Percentiles rank a stretch among this genome's conserved stretches.
phyloP scores from a whole-genome alignment of 2,797 vertebrate species.

The Chelidonichthys spinosus region DNA sequence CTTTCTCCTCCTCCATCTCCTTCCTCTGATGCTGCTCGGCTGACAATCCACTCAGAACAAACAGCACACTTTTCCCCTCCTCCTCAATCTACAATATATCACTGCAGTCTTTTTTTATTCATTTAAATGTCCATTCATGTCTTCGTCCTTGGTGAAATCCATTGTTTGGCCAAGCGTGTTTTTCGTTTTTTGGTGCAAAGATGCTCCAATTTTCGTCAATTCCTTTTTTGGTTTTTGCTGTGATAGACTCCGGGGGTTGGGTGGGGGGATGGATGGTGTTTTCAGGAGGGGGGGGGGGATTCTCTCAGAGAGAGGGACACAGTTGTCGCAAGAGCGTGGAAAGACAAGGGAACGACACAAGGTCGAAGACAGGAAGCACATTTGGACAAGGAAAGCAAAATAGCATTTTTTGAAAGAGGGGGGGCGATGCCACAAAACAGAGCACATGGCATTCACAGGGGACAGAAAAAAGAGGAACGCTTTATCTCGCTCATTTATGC shows the following conservation, averaged over 20 bases:
- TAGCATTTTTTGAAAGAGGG: slow-evolving; percentile 10
- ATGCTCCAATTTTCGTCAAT: slow-evolving; percentile 39
- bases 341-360: slow-evolving; percentile 32
- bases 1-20: slow-evolving; percentile 76
- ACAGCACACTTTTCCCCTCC: slow-evolving; percentile 40
- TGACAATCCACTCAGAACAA: slow-evolving; percentile 79
- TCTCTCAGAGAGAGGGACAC: slow-evolving; percentile 36
- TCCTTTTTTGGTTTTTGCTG: slow-evolving; percentile 63
- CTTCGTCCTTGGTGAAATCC: slow-evolving; percentile 70
- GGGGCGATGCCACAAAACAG: slow-evolving; percentile 31
- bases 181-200: slow-evolving; percentile 15
- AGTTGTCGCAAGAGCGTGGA: slow-evolving; percentile 15
- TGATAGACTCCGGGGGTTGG: slow-evolving; percentile 49
- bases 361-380: slow-evolving; percentile 61
- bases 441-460: slow-evolving; percentile 50
- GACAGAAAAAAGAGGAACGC: slow-evolving; percentile 40
- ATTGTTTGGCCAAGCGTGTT: slow-evolving; percentile 49
- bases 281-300: background rate
- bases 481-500: slow-evolving; percentile 33
- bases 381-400: slow-evolving; percentile 51
- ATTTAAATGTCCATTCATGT: slow-evolving; percentile 69
- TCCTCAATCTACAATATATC: slow-evolving; percentile 39
- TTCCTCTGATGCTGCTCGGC: slow-evolving; percentile 76
- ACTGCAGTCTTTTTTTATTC: slow-evolving; percentile 46
- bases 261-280: slow-evolving; percentile 24